Evolutionary conservation across 2,113 vertebrate genomes (phyloP).

Genomic region (Ochotona curzoniae): DNA sequence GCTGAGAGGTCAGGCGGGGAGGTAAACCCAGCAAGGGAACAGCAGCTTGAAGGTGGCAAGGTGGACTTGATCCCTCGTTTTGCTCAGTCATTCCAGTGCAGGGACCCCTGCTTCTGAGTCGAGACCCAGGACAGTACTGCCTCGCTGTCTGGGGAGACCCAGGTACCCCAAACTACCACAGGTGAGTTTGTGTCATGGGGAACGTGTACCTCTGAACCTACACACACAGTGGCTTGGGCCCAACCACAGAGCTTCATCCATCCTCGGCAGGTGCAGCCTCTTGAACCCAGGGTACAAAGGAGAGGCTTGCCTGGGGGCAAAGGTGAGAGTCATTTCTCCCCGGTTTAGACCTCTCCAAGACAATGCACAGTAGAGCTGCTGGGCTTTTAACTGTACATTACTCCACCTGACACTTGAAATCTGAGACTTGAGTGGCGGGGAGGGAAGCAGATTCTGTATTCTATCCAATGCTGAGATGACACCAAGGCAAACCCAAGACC

Average conservation of each 20-base stretch:
- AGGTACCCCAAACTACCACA: constrained; percentile 58
- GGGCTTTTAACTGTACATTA: not conserved
- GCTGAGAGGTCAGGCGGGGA: not conserved
- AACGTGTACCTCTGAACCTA: not conserved
- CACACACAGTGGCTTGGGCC: not conserved
- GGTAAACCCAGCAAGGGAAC: not conserved
- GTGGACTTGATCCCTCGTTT: not conserved
- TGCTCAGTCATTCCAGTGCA: constrained; percentile 60
- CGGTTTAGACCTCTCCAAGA: not conserved
- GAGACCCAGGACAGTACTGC: constrained; percentile 71
- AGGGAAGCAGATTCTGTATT: not conserved
- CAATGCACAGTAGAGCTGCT: not conserved
- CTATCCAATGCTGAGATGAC: not conserved
- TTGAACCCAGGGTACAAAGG: constrained; percentile 73
- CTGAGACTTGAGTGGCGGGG: not conserved
- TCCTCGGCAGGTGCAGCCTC: constrained; percentile 74
- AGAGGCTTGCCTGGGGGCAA: constrained; percentile 78
- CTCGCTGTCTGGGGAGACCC: constrained; percentile 75
- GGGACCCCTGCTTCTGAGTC: constrained; percentile 74
- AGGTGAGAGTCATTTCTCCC: constrained; percentile 58
- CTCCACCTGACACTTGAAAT: not conserved
- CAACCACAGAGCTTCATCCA: not conserved
- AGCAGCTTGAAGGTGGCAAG: not conserved
- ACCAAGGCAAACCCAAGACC: not conserved
- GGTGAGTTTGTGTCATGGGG: constrained; percentile 44